Conservation (phyloP, 2,888 invertebrate species). For the Dusona sp. region DNA sequence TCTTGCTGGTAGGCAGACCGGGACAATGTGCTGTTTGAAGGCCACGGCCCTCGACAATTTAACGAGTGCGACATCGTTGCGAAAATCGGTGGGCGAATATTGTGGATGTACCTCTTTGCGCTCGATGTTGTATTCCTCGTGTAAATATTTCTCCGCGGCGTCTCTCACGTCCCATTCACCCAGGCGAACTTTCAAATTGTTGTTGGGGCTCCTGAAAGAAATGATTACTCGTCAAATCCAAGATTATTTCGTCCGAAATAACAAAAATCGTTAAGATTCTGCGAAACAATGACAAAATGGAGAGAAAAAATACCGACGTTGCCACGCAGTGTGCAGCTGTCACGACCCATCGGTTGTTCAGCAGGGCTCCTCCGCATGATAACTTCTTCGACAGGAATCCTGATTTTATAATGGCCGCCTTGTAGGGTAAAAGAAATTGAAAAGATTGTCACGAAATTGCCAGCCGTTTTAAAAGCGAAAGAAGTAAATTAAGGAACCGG, state of each 20-base stretch:
- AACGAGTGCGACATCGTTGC: slow-evolving; percentile 94
- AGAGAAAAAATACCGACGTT: slow-evolving; percentile 88
- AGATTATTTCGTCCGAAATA: neutral
- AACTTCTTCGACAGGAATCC: slow-evolving; percentile 95
- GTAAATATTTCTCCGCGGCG: slow-evolving; percentile 92
- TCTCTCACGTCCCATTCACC: slow-evolving; percentile 97
- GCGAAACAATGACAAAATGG: neutral
- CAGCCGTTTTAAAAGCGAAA: neutral
- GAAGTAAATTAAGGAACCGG: slow-evolving; percentile 16
- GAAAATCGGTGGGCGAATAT: slow-evolving; percentile 96
- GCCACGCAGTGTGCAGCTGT: slow-evolving; percentile 97
- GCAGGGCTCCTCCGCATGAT: slow-evolving; percentile 95
- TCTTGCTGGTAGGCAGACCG: slow-evolving; percentile 94
- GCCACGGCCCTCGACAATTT: slow-evolving; percentile 92
- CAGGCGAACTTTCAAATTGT: slow-evolving; percentile 94
- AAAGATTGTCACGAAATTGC: neutral
- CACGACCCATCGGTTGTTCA: slow-evolving; percentile 96
- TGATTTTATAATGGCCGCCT: slow-evolving; percentile 95
- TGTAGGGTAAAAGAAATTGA: neutral
- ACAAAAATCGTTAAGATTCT: slow-evolving; percentile 2
- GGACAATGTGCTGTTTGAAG: slow-evolving; percentile 96
- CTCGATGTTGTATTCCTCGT: slow-evolving; percentile 95
- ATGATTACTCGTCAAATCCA: neutral
- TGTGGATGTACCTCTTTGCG: slow-evolving; percentile 95
- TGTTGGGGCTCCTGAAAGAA: slow-evolving; percentile 91